Percentiles rank a stretch among this genome's conserved stretches.
Conservation (phyloP, 1,140 invertebrate species). For the Platyscapa corneri region DNA sequence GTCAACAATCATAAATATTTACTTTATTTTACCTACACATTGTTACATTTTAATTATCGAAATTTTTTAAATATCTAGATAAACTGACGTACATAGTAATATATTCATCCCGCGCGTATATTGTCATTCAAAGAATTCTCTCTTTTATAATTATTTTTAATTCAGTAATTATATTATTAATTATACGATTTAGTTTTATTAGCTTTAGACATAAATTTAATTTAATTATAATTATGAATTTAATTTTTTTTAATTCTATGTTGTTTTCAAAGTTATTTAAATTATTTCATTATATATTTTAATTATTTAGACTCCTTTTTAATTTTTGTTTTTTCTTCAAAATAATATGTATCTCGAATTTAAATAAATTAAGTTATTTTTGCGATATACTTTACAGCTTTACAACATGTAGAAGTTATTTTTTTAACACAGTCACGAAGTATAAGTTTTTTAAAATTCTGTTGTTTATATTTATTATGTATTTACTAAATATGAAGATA, state of each 20-base stretch:
- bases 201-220: constrained; percentile 47
- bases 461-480: no score
- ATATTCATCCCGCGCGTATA: constrained; percentile 66
- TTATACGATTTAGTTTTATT: constrained; percentile 37
- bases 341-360: constrained; percentile 11
- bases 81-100: background rate
- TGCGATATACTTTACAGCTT: constrained; percentile 63
- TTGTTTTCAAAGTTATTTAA: constrained; percentile 44
- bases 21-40: constrained; percentile 1
- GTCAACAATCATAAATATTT: constrained; percentile 9
- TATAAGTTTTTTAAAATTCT: no score
- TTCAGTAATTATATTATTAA: constrained; percentile 60
- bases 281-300: constrained; percentile 39
- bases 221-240: constrained; percentile 31
- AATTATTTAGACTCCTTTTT: background rate
- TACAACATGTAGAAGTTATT: constrained; percentile 71
- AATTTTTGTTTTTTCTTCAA: constrained; percentile 22
- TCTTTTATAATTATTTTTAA: constrained; percentile 57
- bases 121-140: constrained; percentile 74
- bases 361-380: background rate
- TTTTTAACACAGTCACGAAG: constrained; percentile 58
- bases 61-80: constrained; percentile 16
- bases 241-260: constrained; percentile 44
- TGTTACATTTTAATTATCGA: constrained; percentile 37
- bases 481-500: no score